These are phyloP conservation scores for Salmo trutta DNA, from an alignment of 2,797 vertebrate genomes.

Conservation along the genomic window DNA sequence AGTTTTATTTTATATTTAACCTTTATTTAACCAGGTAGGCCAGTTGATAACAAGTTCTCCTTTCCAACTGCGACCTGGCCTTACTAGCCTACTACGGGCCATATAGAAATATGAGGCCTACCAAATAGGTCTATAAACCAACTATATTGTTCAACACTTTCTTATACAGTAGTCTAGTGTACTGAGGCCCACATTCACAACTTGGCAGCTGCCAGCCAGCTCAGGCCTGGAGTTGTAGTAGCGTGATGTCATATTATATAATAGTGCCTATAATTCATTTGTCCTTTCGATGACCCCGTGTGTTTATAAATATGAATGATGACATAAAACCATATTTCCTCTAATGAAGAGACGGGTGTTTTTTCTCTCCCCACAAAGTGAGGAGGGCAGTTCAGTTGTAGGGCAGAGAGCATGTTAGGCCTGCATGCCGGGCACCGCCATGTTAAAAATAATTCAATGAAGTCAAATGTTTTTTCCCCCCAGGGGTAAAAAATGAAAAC, in stretches of 20 bases:
- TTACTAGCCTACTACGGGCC: too few relatives aligned
- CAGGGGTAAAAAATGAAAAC: too few relatives aligned
- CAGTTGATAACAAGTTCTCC: too few relatives aligned
- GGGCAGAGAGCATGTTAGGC: background rate
- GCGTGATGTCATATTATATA: background rate
- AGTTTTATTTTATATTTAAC: too few relatives aligned
- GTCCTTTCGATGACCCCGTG: background rate
- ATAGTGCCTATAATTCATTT: background rate
- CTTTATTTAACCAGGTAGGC: too few relatives aligned
- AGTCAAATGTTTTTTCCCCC: too few relatives aligned
- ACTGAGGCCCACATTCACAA: background rate
- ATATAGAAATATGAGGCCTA: too few relatives aligned
- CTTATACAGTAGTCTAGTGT: background rate
- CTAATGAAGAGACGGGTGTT: background rate
- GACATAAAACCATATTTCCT: background rate
- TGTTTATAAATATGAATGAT: background rate
- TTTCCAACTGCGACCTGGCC: too few relatives aligned
- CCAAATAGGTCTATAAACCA: background rate
- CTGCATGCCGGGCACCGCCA: too few relatives aligned
- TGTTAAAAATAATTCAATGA: too few relatives aligned
- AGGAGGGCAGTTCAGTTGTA: slow-evolving; percentile 42
- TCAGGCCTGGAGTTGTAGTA: too few relatives aligned
- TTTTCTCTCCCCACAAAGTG: background rate
- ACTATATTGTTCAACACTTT: background rate
- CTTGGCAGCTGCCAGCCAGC: background rate